A percentile compares a stretch with the other conserved stretches of the same genome.
phyloP scores from a whole-genome alignment of 53 echinoderm and acorn worm species.

The Holothuria leucospilota region DNA sequence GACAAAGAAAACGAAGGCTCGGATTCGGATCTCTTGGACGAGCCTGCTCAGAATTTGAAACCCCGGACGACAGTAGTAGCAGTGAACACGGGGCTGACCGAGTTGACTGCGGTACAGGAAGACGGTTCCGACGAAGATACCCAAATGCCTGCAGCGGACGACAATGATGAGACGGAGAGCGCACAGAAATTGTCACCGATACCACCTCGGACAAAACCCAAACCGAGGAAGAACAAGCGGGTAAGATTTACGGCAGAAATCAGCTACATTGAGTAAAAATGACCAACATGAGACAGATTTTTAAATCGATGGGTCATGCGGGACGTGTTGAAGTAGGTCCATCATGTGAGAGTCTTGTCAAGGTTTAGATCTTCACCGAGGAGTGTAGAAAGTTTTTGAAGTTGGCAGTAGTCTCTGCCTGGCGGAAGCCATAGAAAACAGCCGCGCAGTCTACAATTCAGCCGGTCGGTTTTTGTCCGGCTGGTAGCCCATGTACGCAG shows the following conservation, averaged over 20 bases:
- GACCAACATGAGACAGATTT: too few species aligned
- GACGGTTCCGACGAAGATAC: constrained; percentile 41
- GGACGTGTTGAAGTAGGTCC: too few species aligned
- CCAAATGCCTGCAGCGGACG: not conserved
- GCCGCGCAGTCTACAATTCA: too few species aligned
- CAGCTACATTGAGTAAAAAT: constrained; percentile 22
- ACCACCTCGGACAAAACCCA: not conserved
- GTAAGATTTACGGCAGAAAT: constrained; percentile 40
- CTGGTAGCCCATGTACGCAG: too few species aligned
- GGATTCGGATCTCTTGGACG: constrained; percentile 31
- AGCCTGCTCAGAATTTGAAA: not conserved
- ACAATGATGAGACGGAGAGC: not conserved
- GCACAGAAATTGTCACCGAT: not conserved
- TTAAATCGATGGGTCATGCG: too few species aligned
- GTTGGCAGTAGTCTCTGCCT: too few species aligned
- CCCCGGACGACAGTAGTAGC: constrained; percentile 24
- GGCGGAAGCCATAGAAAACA: too few species aligned
- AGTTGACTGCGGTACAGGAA: constrained; percentile 19
- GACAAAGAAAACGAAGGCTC: constrained; percentile 54
- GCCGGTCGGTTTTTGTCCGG: too few species aligned
- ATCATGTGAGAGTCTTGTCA: too few species aligned
- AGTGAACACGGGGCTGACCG: constrained; percentile 35
- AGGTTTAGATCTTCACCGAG: too few species aligned
- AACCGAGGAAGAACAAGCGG: constrained; percentile 38
- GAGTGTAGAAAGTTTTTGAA: too few species aligned